phyloP scores from a whole-genome alignment of 2,113 vertebrate species.

The Dasyprocta punctata region DNA sequence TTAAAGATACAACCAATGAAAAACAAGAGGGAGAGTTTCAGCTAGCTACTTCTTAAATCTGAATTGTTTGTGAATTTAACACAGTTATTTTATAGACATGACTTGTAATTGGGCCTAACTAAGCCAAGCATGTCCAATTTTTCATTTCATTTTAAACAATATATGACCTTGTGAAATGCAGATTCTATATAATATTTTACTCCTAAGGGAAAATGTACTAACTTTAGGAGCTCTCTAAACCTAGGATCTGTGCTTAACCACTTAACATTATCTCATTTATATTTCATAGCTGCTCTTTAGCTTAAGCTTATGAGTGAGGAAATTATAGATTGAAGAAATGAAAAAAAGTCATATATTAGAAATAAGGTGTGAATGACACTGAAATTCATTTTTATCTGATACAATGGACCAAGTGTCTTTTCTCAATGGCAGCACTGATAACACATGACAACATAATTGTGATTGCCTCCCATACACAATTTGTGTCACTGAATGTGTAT shows the following conservation, averaged over 20 bases:
- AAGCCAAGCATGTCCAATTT: background rate
- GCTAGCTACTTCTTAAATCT: constrained; percentile 14
- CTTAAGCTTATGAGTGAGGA: background rate
- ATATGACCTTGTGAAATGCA: background rate
- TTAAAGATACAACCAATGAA: background rate
- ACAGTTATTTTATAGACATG: background rate
- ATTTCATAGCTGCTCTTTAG: background rate
- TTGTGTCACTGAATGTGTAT: background rate
- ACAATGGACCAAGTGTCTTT: background rate
- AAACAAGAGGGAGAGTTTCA: background rate
- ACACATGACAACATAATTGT: background rate
- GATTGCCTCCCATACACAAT: background rate
- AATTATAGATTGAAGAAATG: background rate
- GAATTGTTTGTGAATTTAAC: background rate
- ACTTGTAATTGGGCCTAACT: background rate
- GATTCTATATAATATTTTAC: background rate
- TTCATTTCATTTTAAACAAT: constrained; percentile 15
- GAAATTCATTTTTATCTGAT: background rate
- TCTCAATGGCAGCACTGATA: background rate
- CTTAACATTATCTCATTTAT: background rate
- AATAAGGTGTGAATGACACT: background rate
- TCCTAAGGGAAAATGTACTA: background rate
- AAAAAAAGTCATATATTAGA: background rate
- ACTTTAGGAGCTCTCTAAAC: background rate
- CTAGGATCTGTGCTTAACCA: background rate